Evolutionary conservation across 2,888 invertebrate species (phyloP).

Genomic region (Crocallis elinguaria): DNA sequence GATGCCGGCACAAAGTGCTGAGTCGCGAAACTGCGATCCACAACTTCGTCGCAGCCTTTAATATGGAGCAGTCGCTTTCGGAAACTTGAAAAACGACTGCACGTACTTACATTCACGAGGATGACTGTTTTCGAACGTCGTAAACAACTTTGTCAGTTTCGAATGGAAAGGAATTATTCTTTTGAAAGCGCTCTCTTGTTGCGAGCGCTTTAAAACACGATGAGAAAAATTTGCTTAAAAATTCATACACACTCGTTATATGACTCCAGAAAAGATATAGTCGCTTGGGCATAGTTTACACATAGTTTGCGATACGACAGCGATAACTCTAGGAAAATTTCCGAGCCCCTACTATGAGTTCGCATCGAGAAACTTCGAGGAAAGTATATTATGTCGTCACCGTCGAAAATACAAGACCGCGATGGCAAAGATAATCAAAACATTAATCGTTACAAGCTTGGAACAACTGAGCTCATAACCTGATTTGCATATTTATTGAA

Average conservation of each 20-base stretch:
- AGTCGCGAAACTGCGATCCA: constrained; percentile 49
- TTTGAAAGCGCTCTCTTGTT: constrained; percentile 50
- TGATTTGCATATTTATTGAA: constrained; percentile 70
- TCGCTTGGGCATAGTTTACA: constrained; percentile 61
- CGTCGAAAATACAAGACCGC: constrained; percentile 46
- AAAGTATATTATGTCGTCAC: constrained; percentile 38
- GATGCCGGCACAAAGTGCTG: constrained; percentile 63
- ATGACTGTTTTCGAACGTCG: constrained; percentile 59
- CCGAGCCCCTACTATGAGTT: constrained; percentile 43
- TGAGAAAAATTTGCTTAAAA: constrained; percentile 41
- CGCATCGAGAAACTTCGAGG: constrained; percentile 42
- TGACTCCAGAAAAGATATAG: constrained; percentile 45
- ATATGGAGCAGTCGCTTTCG: constrained; percentile 64
- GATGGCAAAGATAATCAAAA: constrained; percentile 54
- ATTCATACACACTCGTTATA: constrained; percentile 44
- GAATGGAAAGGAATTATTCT: constrained; percentile 60
- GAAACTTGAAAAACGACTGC: constrained; percentile 62
- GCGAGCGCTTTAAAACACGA: constrained; percentile 38
- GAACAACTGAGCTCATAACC: constrained; percentile 61
- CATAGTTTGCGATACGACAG: constrained; percentile 55
- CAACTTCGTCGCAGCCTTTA: constrained; percentile 64
- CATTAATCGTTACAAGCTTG: constrained; percentile 54
- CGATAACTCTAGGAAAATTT: constrained; percentile 54
- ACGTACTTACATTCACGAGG: constrained; percentile 51
- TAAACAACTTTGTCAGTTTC: constrained; percentile 65